Evolutionary conservation across 2,888 invertebrate species (phyloP).

Genomic region (Eudasyphora cyanicolor): DNA sequence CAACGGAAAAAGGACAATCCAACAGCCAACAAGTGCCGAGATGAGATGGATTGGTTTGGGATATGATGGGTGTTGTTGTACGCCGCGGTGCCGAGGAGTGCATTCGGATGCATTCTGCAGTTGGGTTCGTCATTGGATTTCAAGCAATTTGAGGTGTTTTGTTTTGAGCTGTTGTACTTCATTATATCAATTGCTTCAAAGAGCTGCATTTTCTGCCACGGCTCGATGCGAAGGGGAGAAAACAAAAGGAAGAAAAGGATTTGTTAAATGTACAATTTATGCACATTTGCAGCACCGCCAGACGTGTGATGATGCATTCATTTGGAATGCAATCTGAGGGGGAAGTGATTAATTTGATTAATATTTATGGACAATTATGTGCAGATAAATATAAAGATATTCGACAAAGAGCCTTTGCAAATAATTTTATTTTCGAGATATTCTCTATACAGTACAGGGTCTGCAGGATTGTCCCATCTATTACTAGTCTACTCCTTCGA

Average conservation of each 20-base stretch:
- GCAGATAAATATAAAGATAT: too few species aligned
- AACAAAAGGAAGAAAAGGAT: conserved; percentile 1
- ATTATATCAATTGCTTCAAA: conserved; percentile 53
- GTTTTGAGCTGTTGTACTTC: conserved; percentile 54
- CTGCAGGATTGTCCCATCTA: too few species aligned
- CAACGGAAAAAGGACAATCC: conserved; percentile 17
- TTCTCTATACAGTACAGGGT: too few species aligned
- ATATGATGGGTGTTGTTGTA: conserved; percentile 44
- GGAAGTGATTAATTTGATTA: too few species aligned
- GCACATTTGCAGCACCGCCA: not conserved
- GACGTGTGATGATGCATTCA: not conserved
- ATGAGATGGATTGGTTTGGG: conserved; percentile 28
- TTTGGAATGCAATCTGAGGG: too few species aligned
- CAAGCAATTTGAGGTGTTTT: conserved; percentile 49
- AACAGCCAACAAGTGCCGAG: conserved; percentile 56
- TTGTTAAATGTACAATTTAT: conserved; percentile 4
- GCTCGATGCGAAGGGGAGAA: not conserved
- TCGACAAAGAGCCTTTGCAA: too few species aligned
- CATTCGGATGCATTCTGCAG: conserved; percentile 48
- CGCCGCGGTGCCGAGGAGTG: conserved; percentile 28
- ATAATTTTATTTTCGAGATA: too few species aligned
- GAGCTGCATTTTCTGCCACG: not conserved
- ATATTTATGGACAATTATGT: too few species aligned
- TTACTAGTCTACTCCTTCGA: too few species aligned
- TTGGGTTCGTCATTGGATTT: conserved; percentile 22